These are phyloP conservation scores for Semotilus atromaculatus DNA, from an alignment of 2,797 vertebrate species.

Conservation along the genomic window DNA sequence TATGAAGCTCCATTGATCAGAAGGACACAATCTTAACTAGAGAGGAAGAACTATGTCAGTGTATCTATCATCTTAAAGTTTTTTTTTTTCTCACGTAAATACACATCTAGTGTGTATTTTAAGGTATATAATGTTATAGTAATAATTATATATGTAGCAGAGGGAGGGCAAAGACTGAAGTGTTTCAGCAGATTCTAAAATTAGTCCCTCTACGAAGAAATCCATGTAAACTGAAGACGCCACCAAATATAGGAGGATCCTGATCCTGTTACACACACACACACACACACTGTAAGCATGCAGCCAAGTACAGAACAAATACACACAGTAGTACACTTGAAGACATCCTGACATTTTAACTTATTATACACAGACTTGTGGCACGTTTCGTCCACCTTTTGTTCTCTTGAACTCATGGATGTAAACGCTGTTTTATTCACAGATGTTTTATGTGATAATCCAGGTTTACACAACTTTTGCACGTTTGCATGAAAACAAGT, in stretches of 20 bases:
- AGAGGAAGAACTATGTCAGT: neutral
- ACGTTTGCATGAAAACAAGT: no score
- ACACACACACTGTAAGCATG: no score
- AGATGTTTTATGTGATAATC: no score
- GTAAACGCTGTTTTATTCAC: no score
- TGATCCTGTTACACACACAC: neutral
- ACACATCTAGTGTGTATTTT: neutral
- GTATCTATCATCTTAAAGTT: neutral
- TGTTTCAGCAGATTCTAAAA: neutral
- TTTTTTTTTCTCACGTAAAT: neutral
- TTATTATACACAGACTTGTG: no score
- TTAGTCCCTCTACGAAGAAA: slow-evolving; percentile 63
- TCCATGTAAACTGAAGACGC: slow-evolving; percentile 70
- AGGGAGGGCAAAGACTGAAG: neutral
- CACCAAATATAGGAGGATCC: slow-evolving; percentile 65
- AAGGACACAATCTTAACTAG: neutral
- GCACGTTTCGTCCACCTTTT: no score
- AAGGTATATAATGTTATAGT: neutral
- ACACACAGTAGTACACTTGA: no score
- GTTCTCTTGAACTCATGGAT: no score
- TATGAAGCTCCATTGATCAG: neutral
- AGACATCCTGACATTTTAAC: no score
- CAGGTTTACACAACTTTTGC: no score
- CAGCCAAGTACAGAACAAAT: no score
- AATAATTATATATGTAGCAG: neutral